Percentiles rank a stretch among this genome's conserved stretches.
These are phyloP conservation scores for Gari tellinella DNA, from an alignment of 2,888 invertebrate genomes.

Conservation along the genomic window DNA sequence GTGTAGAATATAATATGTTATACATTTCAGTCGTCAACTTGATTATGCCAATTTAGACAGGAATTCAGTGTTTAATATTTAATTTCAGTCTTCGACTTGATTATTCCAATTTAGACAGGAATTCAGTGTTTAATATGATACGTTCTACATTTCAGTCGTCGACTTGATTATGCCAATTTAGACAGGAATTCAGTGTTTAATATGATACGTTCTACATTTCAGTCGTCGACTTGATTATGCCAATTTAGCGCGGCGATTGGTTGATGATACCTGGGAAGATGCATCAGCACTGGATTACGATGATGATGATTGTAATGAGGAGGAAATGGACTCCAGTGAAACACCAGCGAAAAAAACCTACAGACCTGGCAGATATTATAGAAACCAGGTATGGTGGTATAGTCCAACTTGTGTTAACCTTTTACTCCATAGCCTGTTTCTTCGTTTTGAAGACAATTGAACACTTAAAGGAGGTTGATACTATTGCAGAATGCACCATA, in stretches of 20 bases:
- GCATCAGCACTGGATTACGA: slow-evolving; percentile 61
- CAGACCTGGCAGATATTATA: slow-evolving; percentile 79
- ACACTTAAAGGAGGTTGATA: too few species aligned
- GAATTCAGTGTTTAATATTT: too few species aligned
- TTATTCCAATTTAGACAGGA: too few species aligned
- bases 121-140: too few species aligned
- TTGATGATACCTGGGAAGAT: slow-evolving; percentile 67
- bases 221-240: slow-evolving; percentile 81
- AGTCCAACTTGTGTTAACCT: too few species aligned
- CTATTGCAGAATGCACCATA: too few species aligned
- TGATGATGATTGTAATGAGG: slow-evolving; percentile 31
- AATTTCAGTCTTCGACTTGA: slow-evolving; percentile 76
- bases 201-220: not conserved
- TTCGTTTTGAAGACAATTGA: too few species aligned
- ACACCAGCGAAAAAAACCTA: slow-evolving; percentile 55
- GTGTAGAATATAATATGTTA: too few species aligned
- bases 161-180: slow-evolving; percentile 79
- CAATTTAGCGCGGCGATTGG: slow-evolving; percentile 73
- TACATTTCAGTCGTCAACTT: slow-evolving; percentile 75
- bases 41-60: slow-evolving; percentile 77
- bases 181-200: too few species aligned
- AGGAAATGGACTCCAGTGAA: slow-evolving; percentile 55
- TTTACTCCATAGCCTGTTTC: too few species aligned
- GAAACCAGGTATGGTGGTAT: slow-evolving; percentile 81
- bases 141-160: slow-evolving; percentile 64